Evolutionary conservation across 2,888 invertebrate species (phyloP), one percentile per base, ranked within the genome.

Genomic region (Drosophila austrosaltans): DNA sequence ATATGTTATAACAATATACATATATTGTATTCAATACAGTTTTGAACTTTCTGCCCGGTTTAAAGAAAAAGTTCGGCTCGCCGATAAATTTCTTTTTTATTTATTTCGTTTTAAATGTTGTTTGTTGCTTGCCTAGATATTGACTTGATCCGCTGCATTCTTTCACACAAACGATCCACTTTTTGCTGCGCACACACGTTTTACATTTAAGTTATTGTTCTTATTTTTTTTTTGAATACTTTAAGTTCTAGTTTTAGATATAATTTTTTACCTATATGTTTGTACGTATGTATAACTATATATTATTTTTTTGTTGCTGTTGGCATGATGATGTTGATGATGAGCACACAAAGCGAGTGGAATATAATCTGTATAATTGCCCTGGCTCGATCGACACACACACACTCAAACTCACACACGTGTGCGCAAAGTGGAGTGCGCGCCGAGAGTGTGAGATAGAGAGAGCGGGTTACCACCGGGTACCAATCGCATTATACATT

Each of bases 291-390:
- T 36, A 36, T 36, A 36, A 36, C 36, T 36, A 40, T 62, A 60
- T 40, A 28, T 25, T 62, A 20, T 63, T 53, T 42, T 66, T 62
- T 72, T 59, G 32, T 32, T 72, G 63, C 54, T 56, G 74, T 73
- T 77, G 65, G 70, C 72, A 58, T 59, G 53, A 69, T 69, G 48
- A 72, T 72, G 72, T 53, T 59, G 53, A 69, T 69, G 48, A 72
- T 72, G 72, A 59, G 40, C 42, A 59, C 59, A 59, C 59, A 59
- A 42, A 59, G 42, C 59, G 16, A 69, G 62, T 69, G 72, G 75
- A 72, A 72, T 69, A 72, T 69, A 69, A 72, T 72, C 72, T 72
- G 75, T 54, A 75, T 72, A 72, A 72, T 72, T 72, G 72, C 72
- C 56, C 69, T 75, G 12, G 39, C 57, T 57, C 57, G 57, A 57